phyloP scores from a whole-genome alignment of 1,140 invertebrate species.

The Pseudachorutes palmiensis region DNA sequence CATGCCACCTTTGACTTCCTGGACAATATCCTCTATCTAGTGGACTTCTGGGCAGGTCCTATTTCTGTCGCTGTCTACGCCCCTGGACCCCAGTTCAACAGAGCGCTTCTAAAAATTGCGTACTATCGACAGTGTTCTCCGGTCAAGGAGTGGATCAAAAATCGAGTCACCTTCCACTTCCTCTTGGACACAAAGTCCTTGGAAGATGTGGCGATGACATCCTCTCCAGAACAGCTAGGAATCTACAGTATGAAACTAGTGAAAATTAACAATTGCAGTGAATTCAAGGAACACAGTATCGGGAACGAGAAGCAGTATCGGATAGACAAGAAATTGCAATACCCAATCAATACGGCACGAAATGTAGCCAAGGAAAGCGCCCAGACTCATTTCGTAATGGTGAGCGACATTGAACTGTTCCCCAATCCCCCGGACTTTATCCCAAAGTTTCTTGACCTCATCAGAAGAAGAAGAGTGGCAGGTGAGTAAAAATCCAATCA shows the following conservation, averaged over 20 bases:
- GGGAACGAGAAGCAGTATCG: conserved; percentile 5
- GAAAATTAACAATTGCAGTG: not conserved
- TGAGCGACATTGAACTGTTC: conserved; percentile 66
- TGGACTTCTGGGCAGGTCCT: conserved; percentile 61
- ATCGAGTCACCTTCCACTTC: not conserved
- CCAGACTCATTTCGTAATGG: conserved; percentile 57
- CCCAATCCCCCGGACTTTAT: conserved; percentile 41
- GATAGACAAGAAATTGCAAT: conserved; percentile 49
- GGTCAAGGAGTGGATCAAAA: not conserved
- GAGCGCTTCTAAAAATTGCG: conserved; percentile 53
- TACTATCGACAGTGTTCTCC: conserved; percentile 37
- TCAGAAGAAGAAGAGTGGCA: not conserved
- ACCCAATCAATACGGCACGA: conserved; percentile 67
- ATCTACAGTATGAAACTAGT: not conserved
- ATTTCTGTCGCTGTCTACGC: conserved; percentile 64
- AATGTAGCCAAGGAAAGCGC: conserved; percentile 58
- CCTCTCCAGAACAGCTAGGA: not conserved
- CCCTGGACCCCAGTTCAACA: conserved; percentile 56
- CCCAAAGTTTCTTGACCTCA: not conserved
- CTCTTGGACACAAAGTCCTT: conserved; percentile 45
- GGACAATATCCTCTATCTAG: conserved; percentile 60
- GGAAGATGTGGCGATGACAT: no score
- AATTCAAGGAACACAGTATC: not conserved
- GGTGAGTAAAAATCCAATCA: not conserved
- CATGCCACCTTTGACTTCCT: conserved; percentile 66